Evolutionary conservation across 1,140 invertebrate species (phyloP), one percentile per base, ranked within the genome.

Genomic region (Alviniconcha marisindica): DNA sequence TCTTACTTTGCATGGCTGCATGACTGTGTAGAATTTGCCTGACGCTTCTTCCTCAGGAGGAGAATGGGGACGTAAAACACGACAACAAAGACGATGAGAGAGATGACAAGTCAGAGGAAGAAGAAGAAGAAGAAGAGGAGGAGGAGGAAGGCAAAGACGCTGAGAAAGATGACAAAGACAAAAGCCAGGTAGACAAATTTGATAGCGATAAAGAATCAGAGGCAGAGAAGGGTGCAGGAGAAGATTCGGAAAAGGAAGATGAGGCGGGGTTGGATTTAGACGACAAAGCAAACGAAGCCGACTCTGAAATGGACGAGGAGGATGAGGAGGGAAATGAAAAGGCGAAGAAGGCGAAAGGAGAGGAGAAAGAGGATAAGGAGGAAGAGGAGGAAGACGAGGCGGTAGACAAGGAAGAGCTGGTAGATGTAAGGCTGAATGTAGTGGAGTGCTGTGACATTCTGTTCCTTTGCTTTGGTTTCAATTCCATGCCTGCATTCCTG

Each of bases 141-240:
- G 63, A 81, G 7, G 56, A 69, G 33, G 78, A 81, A 28, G 56
- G n/a, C 18, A 28, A 78, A 66, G 77, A 63, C 82, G 51, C 73
- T 12, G 54, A 83, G 80, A 79, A 81, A 24, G 79, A 84, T 38
- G 71, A 86, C 2, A 51, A 82, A 33, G 73, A 84, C 33, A 44
- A 84, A 14, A 83, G 78, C 18, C 63, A 84, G 28, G 76, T 77
- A 56, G 66, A 69, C 40, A 54, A 73, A 2, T 10, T 51, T 10
- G 21, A 63, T 21, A 73, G 63, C 18, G 24, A 54, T 33, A 79
- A 82, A 66, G 84, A 83, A 36, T 54, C 51, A 48, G 78, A 80
- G 1, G 66, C 73, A 18, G 80, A 85, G 33, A 48, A 77, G n/a
- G 82, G 77, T n/a, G 42, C 24, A 71, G 73, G 80, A 40, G 36